Conservation (phyloP, 2,888 invertebrate species). For the Pollenia labialis region DNA sequence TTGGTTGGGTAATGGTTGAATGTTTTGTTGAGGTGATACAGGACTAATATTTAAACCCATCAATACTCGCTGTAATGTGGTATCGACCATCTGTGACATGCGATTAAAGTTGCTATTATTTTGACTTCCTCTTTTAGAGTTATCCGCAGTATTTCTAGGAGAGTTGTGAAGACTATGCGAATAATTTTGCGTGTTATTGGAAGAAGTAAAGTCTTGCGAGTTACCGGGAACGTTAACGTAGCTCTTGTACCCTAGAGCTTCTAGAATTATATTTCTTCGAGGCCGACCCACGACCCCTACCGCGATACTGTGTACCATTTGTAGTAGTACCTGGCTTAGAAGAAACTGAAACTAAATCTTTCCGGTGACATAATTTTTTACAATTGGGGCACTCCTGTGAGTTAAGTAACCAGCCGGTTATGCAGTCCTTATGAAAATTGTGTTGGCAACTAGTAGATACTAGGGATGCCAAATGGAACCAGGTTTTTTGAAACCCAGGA, state of each 20-base stretch:
- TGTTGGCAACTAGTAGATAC: background rate
- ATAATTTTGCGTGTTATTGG: background rate
- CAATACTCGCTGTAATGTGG: background rate
- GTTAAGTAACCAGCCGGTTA: background rate
- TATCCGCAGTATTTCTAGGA: background rate
- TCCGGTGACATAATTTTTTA: conserved; percentile 9
- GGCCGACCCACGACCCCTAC: conserved; percentile 29
- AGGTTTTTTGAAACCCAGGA: too few species aligned
- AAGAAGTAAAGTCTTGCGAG: background rate
- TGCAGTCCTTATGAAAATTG: background rate
- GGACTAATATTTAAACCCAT: conserved; percentile 1
- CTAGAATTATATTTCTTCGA: background rate
- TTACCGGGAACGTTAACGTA: background rate
- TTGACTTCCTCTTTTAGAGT: background rate
- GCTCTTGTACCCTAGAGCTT: background rate
- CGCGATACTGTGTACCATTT: background rate
- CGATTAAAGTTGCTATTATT: background rate
- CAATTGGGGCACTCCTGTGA: conserved; percentile 14
- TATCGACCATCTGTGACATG: background rate
- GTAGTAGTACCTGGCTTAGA: background rate
- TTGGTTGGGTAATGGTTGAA: background rate
- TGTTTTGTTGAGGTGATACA: background rate
- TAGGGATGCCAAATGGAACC: too few species aligned
- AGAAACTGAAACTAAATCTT: background rate
- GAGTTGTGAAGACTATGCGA: background rate